A percentile compares a stretch with the other conserved stretches of the same genome.
These are phyloP conservation scores for Motacilla alba DNA, from an alignment of 2,113 vertebrate species.

Conservation along the genomic window DNA sequence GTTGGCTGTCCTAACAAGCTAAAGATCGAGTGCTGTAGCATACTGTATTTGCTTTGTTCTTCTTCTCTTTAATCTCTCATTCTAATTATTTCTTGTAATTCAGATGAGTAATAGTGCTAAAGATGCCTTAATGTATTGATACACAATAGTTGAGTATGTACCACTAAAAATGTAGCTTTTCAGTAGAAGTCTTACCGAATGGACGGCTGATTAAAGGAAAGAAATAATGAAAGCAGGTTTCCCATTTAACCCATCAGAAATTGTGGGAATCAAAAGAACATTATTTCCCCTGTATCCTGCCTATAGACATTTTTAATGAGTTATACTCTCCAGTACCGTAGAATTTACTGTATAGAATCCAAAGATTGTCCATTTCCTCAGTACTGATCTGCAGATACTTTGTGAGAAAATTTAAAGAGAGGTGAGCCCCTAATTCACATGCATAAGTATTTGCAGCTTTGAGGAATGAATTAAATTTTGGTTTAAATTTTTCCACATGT, in stretches of 20 bases:
- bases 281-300: background rate
- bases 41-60: conserved; percentile 30
- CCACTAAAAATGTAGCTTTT: background rate
- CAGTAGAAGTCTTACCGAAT: background rate
- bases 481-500: background rate
- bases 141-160: background rate
- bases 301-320: background rate
- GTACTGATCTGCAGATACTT: background rate
- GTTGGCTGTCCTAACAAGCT: background rate
- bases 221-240: background rate
- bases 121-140: background rate
- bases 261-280: background rate
- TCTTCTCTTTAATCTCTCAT: conserved; percentile 44
- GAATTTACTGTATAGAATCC: background rate
- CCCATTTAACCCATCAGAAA: background rate
- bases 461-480: background rate
- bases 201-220: background rate
- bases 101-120: background rate
- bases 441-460: background rate
- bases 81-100: conserved; percentile 3
- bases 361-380: background rate
- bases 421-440: background rate
- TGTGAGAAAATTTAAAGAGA: background rate
- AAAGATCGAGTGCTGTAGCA: background rate
- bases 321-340: background rate